phyloP scores from a whole-genome alignment of 2,113 vertebrate species.

The Tupaia tana region DNA sequence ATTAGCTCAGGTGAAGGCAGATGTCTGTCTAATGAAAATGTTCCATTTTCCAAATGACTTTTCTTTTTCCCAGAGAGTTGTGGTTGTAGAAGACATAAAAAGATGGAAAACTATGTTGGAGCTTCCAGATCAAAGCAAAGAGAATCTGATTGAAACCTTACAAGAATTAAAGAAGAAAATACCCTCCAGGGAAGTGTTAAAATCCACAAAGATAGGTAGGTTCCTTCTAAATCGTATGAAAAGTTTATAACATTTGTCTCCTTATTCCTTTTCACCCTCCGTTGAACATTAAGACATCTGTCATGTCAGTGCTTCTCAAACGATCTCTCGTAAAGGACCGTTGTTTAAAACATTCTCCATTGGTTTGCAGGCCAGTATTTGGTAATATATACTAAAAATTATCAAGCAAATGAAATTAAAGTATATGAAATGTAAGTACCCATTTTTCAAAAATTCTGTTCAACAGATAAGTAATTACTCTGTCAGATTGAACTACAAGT shows the following conservation, averaged over 20 bases:
- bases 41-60: slow-evolving; percentile 80
- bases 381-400: slow-evolving; percentile 33
- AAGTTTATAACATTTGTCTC: neutral
- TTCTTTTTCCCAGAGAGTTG: slow-evolving; percentile 93
- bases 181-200: slow-evolving; percentile 94
- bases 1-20: slow-evolving; percentile 82
- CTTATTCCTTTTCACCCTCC: neutral
- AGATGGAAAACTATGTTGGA: slow-evolving; percentile 94
- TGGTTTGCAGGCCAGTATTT: slow-evolving; percentile 25
- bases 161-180: slow-evolving; percentile 96
- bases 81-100: slow-evolving; percentile 97
- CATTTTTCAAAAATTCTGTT: neutral
- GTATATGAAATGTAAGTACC: neutral
- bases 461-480: neutral
- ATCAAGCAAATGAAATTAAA: slow-evolving; percentile 42
- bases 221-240: slow-evolving; percentile 12
- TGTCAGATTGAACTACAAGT: neutral
- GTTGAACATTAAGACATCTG: neutral
- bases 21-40: slow-evolving; percentile 71
- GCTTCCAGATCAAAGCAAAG: slow-evolving; percentile 91
- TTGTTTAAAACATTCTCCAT: slow-evolving; percentile 28
- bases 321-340: neutral
- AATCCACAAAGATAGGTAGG: slow-evolving; percentile 95
- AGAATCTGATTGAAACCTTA: slow-evolving; percentile 92
- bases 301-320: neutral